Percentiles rank a stretch among this genome's conserved stretches.
Conservation (phyloP, 2,113 vertebrate genomes). For the Lepidothrix coronata region DNA sequence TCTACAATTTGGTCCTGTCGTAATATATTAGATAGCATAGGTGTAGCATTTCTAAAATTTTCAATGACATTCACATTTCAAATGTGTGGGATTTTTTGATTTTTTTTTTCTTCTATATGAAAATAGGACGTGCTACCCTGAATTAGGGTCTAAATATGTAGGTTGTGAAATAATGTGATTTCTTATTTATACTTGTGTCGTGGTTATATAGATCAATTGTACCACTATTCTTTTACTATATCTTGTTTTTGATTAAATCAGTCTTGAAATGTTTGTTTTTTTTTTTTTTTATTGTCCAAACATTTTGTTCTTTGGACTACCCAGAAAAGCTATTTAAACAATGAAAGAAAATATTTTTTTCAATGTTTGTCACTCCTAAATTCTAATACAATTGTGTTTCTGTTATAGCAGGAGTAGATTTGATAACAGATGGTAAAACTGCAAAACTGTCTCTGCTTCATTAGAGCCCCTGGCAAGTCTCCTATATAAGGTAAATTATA, state of each 20-base stretch:
- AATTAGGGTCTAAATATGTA: not conserved
- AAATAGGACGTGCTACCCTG: not conserved
- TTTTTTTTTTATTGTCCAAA: not conserved
- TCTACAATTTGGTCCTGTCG: not conserved
- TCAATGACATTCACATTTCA: not conserved
- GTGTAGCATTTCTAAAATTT: not conserved
- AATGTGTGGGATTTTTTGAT: not conserved
- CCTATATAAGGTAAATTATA: not conserved
- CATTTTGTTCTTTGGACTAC: not conserved
- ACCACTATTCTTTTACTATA: not conserved
- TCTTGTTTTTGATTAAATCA: not conserved
- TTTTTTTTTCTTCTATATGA: not conserved
- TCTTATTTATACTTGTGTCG: not conserved
- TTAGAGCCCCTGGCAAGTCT: slow-evolving; percentile 19
- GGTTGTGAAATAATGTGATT: not conserved
- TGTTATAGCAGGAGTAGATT: not conserved
- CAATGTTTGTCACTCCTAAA: not conserved
- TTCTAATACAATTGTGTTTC: not conserved
- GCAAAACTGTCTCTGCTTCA: slow-evolving; percentile 30
- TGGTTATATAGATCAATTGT: not conserved
- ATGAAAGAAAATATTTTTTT: not conserved
- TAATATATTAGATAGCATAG: not conserved
- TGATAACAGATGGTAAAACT: slow-evolving; percentile 32
- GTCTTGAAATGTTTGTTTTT: not conserved
- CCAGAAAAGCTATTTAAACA: not conserved